Conservation (phyloP, 2,113 vertebrate species). For the Python bivittatus region DNA sequence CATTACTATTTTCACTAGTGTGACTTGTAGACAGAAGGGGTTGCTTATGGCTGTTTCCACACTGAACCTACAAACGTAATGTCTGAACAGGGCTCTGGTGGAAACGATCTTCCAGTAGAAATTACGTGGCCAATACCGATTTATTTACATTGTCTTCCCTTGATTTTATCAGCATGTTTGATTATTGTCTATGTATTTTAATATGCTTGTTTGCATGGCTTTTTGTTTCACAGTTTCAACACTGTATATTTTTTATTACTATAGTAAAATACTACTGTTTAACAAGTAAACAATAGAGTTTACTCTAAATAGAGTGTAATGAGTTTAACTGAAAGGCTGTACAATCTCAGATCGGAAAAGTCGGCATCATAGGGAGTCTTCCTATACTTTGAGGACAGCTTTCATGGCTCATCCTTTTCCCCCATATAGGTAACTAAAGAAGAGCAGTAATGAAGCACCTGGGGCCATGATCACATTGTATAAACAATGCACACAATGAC, state of each 20-base stretch:
- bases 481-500: neutral
- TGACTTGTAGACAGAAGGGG: neutral
- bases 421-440: neutral
- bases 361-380: neutral
- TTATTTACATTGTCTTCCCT: neutral
- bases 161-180: neutral
- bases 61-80: neutral
- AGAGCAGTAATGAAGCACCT: neutral
- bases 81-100: neutral
- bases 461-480: neutral
- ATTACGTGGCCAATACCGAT: neutral
- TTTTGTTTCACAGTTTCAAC: neutral
- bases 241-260: neutral
- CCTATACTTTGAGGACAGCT: neutral
- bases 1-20: neutral
- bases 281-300: too few species aligned
- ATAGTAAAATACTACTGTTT: neutral
- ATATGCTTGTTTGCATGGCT: neutral
- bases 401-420: neutral
- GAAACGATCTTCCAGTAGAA: neutral
- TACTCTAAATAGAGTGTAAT: neutral
- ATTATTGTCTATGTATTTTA: neutral
- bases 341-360: neutral
- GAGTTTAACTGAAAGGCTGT: neutral
- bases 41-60: neutral